A percentile compares a stretch with the other conserved stretches of the same genome.
phyloP scores from a whole-genome alignment of 2,113 vertebrate genomes.

The Serinus canaria region DNA sequence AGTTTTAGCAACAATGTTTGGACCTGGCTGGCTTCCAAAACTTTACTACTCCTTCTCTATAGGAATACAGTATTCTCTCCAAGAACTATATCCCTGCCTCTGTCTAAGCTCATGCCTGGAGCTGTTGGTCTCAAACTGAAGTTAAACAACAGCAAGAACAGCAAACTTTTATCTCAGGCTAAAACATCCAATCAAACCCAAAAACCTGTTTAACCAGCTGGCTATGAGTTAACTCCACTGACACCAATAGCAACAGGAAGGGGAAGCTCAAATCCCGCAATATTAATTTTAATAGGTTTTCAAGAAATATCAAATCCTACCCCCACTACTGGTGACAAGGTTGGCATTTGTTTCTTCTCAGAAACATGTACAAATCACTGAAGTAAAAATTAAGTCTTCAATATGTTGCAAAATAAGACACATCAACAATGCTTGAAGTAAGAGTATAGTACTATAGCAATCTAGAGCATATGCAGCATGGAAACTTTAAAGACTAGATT shows the following conservation, averaged over 20 bases:
- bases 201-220: neutral
- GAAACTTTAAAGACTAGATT: neutral
- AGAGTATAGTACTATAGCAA: neutral
- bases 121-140: neutral
- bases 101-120: neutral
- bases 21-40: neutral
- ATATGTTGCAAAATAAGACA: neutral
- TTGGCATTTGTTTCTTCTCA: neutral
- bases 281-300: neutral
- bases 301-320: neutral
- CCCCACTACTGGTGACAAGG: neutral
- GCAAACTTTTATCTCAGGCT: neutral
- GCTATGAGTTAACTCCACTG: neutral
- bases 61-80: neutral
- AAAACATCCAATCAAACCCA: neutral
- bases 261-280: neutral
- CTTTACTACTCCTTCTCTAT: neutral
- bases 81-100: neutral
- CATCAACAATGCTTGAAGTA: neutral
- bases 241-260: neutral
- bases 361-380: neutral
- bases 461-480: neutral
- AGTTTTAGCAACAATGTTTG: neutral
- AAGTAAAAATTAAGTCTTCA: neutral
- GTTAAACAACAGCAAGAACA: neutral